Base-by-base conservation (phyloP, 2,888 invertebrate species). In the Saturnia japonica region DNA sequence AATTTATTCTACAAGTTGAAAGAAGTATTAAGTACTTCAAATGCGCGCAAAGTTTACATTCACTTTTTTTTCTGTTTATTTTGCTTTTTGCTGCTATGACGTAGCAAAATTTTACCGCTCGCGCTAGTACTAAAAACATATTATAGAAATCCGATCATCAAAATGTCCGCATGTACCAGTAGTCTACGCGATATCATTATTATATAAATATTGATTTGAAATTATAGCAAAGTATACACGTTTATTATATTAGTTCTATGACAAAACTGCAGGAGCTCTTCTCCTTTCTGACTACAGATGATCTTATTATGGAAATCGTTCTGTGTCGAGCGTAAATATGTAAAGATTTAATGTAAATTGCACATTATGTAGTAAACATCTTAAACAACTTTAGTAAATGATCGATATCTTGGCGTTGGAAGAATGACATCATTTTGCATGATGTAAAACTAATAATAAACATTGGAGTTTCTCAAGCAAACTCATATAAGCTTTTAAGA, bases 301-400 rank as follows among this genome's bases (percentile, higher is more conserved):
- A 86, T 82, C 80, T 76, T 87, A 92, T 92, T 93, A 93, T 91
- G 91, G 84, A 86, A 91, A 93, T 91, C 60, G 73, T 78, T 74
- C 79, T 76, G 81, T 88, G 85, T 89, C 87, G 87, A 85, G 83
- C 83, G 85, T 78, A 88, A 90, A 91, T 91, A 91, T 90, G 88
- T 88, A 88, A 88, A 88, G 88, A 87, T 87, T 87, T 84, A 84
- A 87, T 82, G 83, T 87, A 86, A 89, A 88, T 87, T 88, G 87
- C 88, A 69, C 47, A 71, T 67, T 67, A 70, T 54, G n/a, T 42
- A 42, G 67, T 67, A 66, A 66, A 43, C n/a, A 19, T 54, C 54
- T 43, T 25, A 77, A 77, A 80, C 75, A 74, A 64, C 64, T 64
- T 64, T n/a, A 40, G 16, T 62, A 34, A 77, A 74, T 77, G 79